Percentiles rank a stretch among this genome's conserved stretches.
phyloP scores from a whole-genome alignment of 2,113 vertebrate genomes.

The Saccopteryx bilineata region DNA sequence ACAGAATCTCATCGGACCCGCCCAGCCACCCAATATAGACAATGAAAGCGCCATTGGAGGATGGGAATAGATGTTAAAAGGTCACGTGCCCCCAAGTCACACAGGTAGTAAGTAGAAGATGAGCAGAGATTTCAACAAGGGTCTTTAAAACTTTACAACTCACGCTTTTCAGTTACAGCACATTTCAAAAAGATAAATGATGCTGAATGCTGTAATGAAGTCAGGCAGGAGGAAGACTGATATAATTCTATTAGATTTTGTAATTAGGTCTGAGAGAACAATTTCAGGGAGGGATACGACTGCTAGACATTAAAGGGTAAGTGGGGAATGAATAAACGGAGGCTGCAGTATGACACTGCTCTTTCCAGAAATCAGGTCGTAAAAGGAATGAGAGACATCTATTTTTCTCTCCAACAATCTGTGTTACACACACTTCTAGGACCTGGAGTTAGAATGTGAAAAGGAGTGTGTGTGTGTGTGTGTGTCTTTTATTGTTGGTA shows the following conservation, averaged over 20 bases:
- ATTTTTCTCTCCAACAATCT: not conserved
- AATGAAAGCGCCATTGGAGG: not conserved
- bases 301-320: not conserved
- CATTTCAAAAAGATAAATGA: conserved; percentile 29
- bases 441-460: not conserved
- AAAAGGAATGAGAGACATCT: not conserved
- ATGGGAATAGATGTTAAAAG: not conserved
- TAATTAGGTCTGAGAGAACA: not conserved
- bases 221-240: not conserved
- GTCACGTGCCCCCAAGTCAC: not conserved
- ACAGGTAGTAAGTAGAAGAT: not conserved
- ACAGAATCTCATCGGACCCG: not conserved
- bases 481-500: conserved; percentile 19
- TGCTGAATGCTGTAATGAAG: not conserved
- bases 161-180: not conserved
- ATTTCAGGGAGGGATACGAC: not conserved
- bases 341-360: no score
- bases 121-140: not conserved
- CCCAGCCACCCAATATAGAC: not conserved
- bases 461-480: not conserved
- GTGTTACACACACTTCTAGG: not conserved
- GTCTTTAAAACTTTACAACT: not conserved
- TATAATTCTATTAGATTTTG: not conserved
- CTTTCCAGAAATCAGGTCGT: not conserved
- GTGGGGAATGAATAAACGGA: not conserved